phyloP scores from a whole-genome alignment of 2,113 vertebrate species.

The Amphilophus citrinellus region DNA sequence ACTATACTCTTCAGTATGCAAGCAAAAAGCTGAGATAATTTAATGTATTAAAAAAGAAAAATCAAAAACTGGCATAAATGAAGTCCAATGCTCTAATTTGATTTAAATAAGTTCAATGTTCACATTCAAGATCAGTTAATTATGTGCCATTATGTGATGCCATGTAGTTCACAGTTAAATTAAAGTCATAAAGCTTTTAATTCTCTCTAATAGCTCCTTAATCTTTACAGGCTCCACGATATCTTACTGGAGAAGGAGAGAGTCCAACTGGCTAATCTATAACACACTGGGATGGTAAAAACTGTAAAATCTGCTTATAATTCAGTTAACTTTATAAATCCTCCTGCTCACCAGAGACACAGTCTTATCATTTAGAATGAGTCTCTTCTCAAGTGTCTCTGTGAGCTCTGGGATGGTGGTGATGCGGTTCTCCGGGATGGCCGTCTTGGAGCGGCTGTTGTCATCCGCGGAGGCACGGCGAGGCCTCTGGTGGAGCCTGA shows the following conservation, averaged over 20 bases:
- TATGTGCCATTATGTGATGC: neutral
- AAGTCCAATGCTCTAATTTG: too few species aligned
- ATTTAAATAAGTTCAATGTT: neutral
- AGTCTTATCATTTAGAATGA: conserved; percentile 80
- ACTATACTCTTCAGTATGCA: neutral
- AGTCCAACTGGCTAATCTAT: neutral
- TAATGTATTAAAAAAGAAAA: neutral
- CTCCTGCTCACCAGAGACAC: conserved; percentile 81
- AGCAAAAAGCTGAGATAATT: neutral
- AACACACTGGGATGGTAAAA: neutral
- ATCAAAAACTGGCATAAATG: neutral
- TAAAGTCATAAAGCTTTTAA: conserved; percentile 8
- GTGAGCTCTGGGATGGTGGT: conserved; percentile 86
- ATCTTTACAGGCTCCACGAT: neutral
- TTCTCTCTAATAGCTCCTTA: neutral
- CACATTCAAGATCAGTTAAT: neutral
- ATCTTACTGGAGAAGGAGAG: neutral
- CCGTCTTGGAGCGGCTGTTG: conserved; percentile 67
- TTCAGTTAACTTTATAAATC: neutral
- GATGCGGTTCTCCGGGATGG: conserved; percentile 72
- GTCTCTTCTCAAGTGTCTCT: conserved; percentile 84
- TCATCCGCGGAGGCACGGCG: conserved; percentile 80
- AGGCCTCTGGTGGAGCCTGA: conserved; percentile 70
- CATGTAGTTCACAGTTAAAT: neutral
- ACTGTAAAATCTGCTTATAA: neutral